Conservation (phyloP, 2,797 vertebrate genomes). For the Acomys russatus region DNA sequence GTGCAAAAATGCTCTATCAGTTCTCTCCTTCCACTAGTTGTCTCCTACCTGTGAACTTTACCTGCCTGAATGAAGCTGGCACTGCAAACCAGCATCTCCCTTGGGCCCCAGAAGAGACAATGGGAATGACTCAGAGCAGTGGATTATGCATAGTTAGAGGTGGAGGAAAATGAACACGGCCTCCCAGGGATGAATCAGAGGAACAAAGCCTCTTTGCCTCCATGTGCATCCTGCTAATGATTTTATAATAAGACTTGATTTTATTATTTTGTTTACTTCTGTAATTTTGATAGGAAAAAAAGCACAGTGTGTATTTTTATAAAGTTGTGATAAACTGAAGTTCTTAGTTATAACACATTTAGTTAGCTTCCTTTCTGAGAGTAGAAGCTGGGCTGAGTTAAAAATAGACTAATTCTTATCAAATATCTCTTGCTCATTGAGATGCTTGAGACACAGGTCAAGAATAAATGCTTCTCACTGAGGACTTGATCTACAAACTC, state of each 20-base stretch:
- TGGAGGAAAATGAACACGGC: fast-evolving
- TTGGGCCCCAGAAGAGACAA: fast-evolving
- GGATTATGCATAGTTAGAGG: fast-evolving
- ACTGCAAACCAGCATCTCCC: background rate
- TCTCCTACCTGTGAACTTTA: background rate
- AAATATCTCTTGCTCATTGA: conserved; percentile 23
- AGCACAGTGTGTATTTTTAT: background rate
- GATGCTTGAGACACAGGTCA: background rate
- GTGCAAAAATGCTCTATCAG: background rate
- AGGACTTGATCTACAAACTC: background rate
- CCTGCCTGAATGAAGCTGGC: background rate
- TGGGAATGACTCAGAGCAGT: background rate
- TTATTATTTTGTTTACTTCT: conserved; percentile 6
- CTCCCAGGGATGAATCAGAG: background rate
- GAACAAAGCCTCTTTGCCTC: background rate
- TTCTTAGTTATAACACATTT: background rate
- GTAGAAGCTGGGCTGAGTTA: conserved; percentile 3
- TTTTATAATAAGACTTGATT: conserved; percentile 2
- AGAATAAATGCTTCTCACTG: background rate
- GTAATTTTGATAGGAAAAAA: conserved; percentile 22
- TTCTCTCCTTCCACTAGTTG: background rate
- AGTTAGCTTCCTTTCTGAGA: conserved; percentile 15
- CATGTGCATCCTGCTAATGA: background rate
- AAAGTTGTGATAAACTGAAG: background rate
- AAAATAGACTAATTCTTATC: conserved; percentile 33